A percentile compares a stretch with the other conserved stretches of the same genome.
phyloP scores from a whole-genome alignment of 2,797 vertebrate genomes.

The Dallia pectoralis region DNA sequence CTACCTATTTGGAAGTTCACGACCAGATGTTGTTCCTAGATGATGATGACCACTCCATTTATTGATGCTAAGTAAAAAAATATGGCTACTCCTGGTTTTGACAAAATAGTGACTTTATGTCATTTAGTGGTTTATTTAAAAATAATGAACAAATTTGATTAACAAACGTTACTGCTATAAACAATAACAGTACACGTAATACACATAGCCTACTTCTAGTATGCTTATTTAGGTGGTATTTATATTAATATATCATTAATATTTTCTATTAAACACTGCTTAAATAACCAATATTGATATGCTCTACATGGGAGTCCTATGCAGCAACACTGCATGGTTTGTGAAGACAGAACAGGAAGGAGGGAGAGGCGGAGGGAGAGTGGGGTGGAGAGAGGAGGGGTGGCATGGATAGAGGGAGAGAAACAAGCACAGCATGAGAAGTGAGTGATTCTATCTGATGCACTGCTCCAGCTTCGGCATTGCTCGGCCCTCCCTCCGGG shows the following conservation, averaged over 20 bases:
- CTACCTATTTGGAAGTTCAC: not conserved
- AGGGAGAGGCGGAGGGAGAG: constrained; percentile 33
- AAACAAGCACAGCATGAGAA: constrained; percentile 44
- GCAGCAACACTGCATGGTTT: constrained; percentile 39
- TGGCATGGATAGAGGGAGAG: constrained; percentile 26
- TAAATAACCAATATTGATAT: not conserved
- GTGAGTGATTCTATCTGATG: constrained; percentile 69
- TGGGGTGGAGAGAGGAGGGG: constrained; percentile 29
- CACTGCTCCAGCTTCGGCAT: constrained; percentile 53
- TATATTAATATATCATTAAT: not conserved
- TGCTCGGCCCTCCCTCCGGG: constrained; percentile 66
- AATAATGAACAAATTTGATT: not conserved
- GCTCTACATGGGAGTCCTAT: not conserved
- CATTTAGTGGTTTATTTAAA: not conserved
- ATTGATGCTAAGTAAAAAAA: not conserved
- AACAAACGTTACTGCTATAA: not conserved
- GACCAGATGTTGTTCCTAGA: not conserved
- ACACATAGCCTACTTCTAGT: not conserved
- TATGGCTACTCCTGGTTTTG: too few species aligned
- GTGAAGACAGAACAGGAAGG: constrained; percentile 38
- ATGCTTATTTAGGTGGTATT: not conserved
- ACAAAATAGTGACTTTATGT: not conserved
- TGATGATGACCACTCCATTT: not conserved
- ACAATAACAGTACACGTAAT: not conserved
- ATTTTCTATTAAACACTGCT: not conserved